phyloP scores from a whole-genome alignment of 2,797 vertebrate genomes.

The Fundulus diaphanus region DNA sequence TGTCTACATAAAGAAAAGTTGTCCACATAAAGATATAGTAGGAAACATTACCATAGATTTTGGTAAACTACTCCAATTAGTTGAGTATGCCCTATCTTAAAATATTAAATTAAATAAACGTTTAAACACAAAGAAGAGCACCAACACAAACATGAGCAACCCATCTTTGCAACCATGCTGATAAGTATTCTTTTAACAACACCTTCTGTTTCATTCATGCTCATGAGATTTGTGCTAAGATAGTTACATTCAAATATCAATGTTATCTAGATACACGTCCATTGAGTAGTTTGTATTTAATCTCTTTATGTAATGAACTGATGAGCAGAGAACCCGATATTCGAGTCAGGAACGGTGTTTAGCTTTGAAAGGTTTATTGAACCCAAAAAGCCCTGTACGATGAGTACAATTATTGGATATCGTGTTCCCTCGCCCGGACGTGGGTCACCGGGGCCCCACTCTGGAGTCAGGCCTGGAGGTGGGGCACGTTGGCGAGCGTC shows the following conservation, averaged over 20 bases:
- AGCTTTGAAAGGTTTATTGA: too few species aligned
- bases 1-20: neutral
- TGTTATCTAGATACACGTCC: neutral
- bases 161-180: neutral
- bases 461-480: too few species aligned
- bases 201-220: neutral
- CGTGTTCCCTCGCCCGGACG: too few species aligned
- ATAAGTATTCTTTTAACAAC: too few species aligned
- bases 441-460: too few species aligned
- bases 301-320: too few species aligned
- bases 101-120: neutral
- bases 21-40: neutral
- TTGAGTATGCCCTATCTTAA: neutral
- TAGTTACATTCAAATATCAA: neutral
- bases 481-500: too few species aligned
- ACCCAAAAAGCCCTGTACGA: too few species aligned
- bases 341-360: too few species aligned
- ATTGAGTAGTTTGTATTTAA: neutral
- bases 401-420: too few species aligned
- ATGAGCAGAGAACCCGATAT: too few species aligned
- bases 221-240: neutral
- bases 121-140: too few species aligned
- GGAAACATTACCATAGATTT: neutral
- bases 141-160: neutral
- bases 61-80: neutral